Percentiles rank a stretch among this genome's conserved stretches.
Evolutionary conservation across 2,797 vertebrate species (phyloP).

Genomic region (Coreius guichenoti): DNA sequence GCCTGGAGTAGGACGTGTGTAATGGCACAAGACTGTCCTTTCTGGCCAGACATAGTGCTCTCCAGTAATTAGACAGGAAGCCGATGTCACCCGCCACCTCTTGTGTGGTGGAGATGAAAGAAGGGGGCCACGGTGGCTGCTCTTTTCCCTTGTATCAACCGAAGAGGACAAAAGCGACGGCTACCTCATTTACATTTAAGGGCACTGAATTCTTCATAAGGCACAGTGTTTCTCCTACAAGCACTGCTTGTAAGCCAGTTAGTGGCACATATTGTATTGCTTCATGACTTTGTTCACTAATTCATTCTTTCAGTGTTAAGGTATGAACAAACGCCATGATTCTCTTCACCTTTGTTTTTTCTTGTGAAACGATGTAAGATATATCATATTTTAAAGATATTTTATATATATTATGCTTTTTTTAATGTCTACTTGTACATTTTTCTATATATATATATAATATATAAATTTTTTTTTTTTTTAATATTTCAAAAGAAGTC

Average conservation of each 20-base stretch:
- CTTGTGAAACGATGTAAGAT: background rate
- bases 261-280: background rate
- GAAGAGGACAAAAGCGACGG: slow-evolving; percentile 49
- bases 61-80: slow-evolving; percentile 62
- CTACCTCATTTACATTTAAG: slow-evolving; percentile 59
- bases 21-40: slow-evolving; percentile 59
- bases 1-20: slow-evolving; percentile 44
- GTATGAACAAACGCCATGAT: background rate
- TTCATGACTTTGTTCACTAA: background rate
- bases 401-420: background rate
- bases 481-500: background rate
- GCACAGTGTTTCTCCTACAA: background rate
- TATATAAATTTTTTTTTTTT: no score
- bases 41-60: slow-evolving; percentile 54
- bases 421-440: background rate
- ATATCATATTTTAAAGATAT: background rate
- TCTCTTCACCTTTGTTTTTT: background rate
- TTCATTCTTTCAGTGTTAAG: background rate
- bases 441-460: no score
- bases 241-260: slow-evolving; percentile 19
- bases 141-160: slow-evolving; percentile 42
- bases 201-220: slow-evolving; percentile 40
- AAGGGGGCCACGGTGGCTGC: slow-evolving; percentile 41
- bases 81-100: slow-evolving; percentile 51
- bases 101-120: slow-evolving; percentile 42